Base-by-base conservation (phyloP, 1,140 invertebrate species). In the Drosophila miranda region DNA sequence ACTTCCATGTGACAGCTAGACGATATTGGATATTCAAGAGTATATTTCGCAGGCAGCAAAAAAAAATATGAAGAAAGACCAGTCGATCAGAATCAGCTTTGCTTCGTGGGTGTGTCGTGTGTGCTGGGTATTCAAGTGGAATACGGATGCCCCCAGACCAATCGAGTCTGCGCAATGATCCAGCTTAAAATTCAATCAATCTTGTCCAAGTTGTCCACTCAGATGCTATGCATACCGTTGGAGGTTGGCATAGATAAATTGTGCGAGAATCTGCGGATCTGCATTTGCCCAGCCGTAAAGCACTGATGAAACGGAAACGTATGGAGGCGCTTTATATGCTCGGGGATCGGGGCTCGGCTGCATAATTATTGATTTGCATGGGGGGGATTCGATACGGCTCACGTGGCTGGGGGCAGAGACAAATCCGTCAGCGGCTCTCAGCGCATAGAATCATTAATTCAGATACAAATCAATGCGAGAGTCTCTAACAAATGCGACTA, bases 401-500 rank as follows among this genome's bases (percentile, higher is more conserved):
- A 68, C 63, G 60, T 62, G 62, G 62, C 38, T 43, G 48, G 38
- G 26, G 46, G 38, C 26, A 66, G 48, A 30, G 42, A 46, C 64
- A 30, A 44, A 68, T 68, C 62, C 45, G 64, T 49, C 62, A 68
- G n/a, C 28, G 6, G 30, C 13, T 52, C 30, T 52, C 23, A 23
- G 16, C 11, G 16, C 14, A 28, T 72, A 76, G 81, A 82, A 78
- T 87, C 78, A 86, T 87, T 87, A 86, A 71, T 79, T 75, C 70
- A 45, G 34, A 56, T 58, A 68, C 46, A 62, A 84, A 61, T 48
- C 55, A 67, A 38, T 38, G 34, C 34, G 34, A 38, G 34, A 38
- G 34, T 38, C 11, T 21, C 43, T 54, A 48, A 69, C 74, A 70
- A 71, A 75, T 45, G 60, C 58, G 43, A 60, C 42, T 19, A 63